Percentiles rank a stretch among this genome's conserved stretches.
Conservation (phyloP, 2,113 vertebrate species). For the Corydoras maculifer region DNA sequence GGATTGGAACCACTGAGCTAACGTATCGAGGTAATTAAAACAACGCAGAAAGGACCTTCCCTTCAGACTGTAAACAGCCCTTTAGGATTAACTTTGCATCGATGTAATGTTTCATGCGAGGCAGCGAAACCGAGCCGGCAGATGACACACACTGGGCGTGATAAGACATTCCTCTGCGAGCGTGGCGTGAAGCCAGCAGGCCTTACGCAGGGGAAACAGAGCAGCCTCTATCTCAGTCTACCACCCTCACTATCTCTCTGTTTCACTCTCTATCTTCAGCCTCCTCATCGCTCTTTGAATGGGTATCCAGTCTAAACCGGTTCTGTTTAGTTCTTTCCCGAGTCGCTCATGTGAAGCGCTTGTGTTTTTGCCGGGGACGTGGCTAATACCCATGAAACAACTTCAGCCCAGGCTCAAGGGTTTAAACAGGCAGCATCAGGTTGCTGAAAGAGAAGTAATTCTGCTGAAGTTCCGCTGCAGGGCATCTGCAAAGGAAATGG, state of each 20-base stretch:
- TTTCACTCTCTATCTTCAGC: conserved; percentile 23
- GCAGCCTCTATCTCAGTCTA: conserved; percentile 19
- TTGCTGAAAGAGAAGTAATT: background rate
- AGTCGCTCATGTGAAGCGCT: conserved; percentile 19
- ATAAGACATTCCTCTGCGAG: conserved; percentile 40
- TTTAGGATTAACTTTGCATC: conserved; percentile 4
- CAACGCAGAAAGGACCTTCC: background rate
- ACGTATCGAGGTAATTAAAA: background rate
- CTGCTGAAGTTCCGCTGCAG: background rate
- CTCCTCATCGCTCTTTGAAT: conserved; percentile 6
- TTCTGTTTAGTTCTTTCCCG: conserved; percentile 43
- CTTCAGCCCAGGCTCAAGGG: background rate
- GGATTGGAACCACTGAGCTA: no score
- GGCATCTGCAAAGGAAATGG: no score
- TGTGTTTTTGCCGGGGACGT: conserved; percentile 6
- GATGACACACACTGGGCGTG: conserved; percentile 28
- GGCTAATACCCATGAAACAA: background rate
- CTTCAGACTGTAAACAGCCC: background rate
- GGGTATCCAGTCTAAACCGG: conserved; percentile 48
- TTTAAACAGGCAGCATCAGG: background rate
- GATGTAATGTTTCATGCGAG: background rate
- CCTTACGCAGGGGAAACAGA: conserved; percentile 22
- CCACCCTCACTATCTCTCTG: background rate
- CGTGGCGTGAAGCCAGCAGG: conserved; percentile 27
- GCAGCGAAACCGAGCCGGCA: conserved; percentile 2